Evolutionary conservation across 2,113 vertebrate species (phyloP).

Genomic region (rat (Rattus norvegicus)): GRCr8 NC_086019.1:165741001-165741500

Average conservation of each 20-base stretch:
- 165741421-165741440: not conserved
- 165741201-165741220: not conserved
- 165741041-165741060: not conserved
- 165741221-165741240: not conserved
- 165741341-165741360: conserved; percentile 12
- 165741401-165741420: conserved; percentile 41
- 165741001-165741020: not conserved
- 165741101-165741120: not conserved
- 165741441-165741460: not conserved
- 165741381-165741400: conserved; percentile 54
- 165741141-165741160: not conserved
- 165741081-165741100: not conserved
- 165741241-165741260: not conserved
- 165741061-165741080: not conserved
- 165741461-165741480: conserved; percentile 55
- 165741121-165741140: not conserved
- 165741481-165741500: conserved; percentile 43
- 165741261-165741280: not conserved
- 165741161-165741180: conserved; percentile 4
- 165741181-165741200: not conserved
- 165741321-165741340: not conserved
- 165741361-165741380: not conserved
- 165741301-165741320: conserved; percentile 10
- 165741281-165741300: conserved; percentile 37
- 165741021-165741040: not conserved